A percentile compares a stretch with the other conserved stretches of the same genome.
phyloP scores from a whole-genome alignment of 2,888 invertebrate species.

The Cryptocheilus praepositus region DNA sequence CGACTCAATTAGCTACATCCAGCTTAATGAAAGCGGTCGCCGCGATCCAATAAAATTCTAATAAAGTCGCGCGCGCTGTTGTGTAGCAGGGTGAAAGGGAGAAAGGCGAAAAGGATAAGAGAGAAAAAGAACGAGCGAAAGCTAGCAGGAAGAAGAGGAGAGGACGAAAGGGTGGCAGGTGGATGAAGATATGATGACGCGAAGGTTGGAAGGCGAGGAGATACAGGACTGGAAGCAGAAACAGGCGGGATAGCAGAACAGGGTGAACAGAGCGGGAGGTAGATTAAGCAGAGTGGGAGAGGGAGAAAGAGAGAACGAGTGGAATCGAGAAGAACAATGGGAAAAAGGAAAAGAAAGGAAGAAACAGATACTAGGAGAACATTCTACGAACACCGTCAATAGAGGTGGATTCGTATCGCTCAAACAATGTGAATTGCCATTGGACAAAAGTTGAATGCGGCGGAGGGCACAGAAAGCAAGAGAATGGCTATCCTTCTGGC shows the following conservation, averaged over 20 bases:
- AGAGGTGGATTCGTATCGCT: slow-evolving; percentile 50
- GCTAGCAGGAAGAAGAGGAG: slow-evolving; percentile 4
- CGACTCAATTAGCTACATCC: slow-evolving; percentile 63
- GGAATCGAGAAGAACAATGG: slow-evolving; percentile 14
- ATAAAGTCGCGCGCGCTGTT: slow-evolving; percentile 55
- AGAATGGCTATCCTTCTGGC: slow-evolving; percentile 23
- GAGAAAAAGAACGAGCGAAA: slow-evolving; percentile 16
- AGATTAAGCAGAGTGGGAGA: background rate
- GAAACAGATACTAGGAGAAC: slow-evolving; percentile 23
- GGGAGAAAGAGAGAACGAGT: slow-evolving; percentile 18
- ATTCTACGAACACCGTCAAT: slow-evolving; percentile 50
- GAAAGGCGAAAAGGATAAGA: slow-evolving; percentile 18
- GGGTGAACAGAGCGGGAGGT: background rate
- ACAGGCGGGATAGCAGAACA: background rate
- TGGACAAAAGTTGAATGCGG: slow-evolving; percentile 46
- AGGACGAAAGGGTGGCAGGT: slow-evolving; percentile 17
- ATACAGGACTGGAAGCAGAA: background rate
- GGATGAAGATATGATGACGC: slow-evolving; percentile 24
- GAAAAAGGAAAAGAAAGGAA: slow-evolving; percentile 25
- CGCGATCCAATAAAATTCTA: slow-evolving; percentile 63
- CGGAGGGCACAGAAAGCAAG: slow-evolving; percentile 31
- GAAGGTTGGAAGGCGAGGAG: slow-evolving; percentile 25
- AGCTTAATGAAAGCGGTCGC: slow-evolving; percentile 62
- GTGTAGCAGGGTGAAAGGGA: slow-evolving; percentile 32
- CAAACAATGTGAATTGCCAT: slow-evolving; percentile 46